Evolutionary conservation across 2,113 vertebrate species (phyloP).

Genomic region (Tapirus terrestris): DNA sequence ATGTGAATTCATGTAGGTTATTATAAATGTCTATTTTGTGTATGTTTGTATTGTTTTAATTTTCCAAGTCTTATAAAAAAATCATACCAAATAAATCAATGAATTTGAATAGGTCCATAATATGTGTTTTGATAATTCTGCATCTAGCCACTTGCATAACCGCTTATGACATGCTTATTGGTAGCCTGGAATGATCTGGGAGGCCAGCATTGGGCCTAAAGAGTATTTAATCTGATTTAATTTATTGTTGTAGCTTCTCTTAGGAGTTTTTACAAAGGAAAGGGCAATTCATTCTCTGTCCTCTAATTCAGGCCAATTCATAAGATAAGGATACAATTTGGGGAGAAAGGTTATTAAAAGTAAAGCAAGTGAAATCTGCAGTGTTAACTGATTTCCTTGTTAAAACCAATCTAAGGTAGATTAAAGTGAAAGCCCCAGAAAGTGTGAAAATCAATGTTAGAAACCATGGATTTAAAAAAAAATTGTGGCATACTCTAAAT

Average conservation of each 20-base stretch:
- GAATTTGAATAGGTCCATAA: background rate
- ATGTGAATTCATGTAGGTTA: background rate
- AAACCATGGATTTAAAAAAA: background rate
- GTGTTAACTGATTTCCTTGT: background rate
- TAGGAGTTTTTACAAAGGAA: background rate
- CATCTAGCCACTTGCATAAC: background rate
- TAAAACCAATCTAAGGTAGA: background rate
- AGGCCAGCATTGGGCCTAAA: background rate
- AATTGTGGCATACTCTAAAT: background rate
- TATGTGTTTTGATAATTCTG: background rate
- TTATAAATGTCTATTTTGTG: background rate
- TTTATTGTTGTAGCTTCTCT: background rate
- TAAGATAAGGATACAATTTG: background rate
- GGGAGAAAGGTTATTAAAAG: background rate
- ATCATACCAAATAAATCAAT: background rate
- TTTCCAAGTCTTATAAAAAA: background rate
- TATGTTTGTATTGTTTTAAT: background rate
- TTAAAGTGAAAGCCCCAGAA: background rate
- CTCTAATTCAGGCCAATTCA: background rate
- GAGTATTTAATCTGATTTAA: background rate
- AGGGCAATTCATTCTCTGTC: background rate
- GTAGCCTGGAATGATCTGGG: background rate
- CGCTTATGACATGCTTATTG: background rate
- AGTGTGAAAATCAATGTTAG: background rate
- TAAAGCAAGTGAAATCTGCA: background rate